phyloP scores from a whole-genome alignment of 2,888 invertebrate species.

The Xanthia togata region DNA sequence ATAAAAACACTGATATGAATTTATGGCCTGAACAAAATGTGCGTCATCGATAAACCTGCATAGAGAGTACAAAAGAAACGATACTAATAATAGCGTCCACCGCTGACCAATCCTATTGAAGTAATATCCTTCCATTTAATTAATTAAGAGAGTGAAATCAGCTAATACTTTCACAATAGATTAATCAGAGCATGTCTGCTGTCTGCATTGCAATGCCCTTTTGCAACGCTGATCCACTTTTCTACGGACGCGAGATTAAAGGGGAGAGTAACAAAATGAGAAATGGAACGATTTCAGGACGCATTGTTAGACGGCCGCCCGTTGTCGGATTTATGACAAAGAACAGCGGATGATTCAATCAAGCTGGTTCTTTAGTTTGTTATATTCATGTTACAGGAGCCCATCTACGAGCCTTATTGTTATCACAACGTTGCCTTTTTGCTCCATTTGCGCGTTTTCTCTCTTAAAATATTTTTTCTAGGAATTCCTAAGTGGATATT shows the following conservation, averaged over 20 bases:
- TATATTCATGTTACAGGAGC: constrained; percentile 87
- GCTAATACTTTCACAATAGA: constrained; percentile 82
- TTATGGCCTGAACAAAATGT: constrained; percentile 5
- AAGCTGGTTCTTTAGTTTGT: constrained; percentile 89
- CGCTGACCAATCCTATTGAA: constrained; percentile 14
- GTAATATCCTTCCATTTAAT: constrained; percentile 60
- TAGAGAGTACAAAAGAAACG: constrained; percentile 10
- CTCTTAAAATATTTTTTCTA: constrained; percentile 54
- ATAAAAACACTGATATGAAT: constrained; percentile 33
- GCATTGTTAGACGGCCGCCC: constrained; percentile 89
- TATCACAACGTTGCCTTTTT: constrained; percentile 81
- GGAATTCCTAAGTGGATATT: constrained; percentile 26
- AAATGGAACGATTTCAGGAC: constrained; percentile 90
- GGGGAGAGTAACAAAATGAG: constrained; percentile 90
- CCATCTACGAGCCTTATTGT: constrained; percentile 86
- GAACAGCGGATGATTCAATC: constrained; percentile 90
- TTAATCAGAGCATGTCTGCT: constrained; percentile 87
- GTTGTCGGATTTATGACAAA: constrained; percentile 90
- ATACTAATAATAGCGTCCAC: background rate
- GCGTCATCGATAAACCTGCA: background rate
- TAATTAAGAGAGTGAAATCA: constrained; percentile 65
- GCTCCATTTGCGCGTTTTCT: constrained; percentile 75
- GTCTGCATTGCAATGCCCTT: constrained; percentile 88
- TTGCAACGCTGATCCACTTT: constrained; percentile 90
- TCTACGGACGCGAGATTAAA: constrained; percentile 90